These are phyloP conservation scores for Thamnophis elegans DNA, from an alignment of 2,797 vertebrate species.

Conservation along the genomic window DNA sequence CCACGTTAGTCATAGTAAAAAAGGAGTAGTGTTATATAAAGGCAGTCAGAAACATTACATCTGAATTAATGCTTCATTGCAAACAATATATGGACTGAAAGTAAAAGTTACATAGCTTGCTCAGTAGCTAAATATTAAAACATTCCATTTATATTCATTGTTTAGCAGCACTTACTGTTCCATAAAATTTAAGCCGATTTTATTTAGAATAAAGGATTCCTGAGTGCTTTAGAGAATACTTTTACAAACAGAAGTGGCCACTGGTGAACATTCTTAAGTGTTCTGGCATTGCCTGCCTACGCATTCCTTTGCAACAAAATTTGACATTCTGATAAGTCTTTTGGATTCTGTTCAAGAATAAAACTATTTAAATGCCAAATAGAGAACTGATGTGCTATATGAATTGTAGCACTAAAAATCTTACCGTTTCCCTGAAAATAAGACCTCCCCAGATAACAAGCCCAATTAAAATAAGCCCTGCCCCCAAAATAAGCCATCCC, in stretches of 20 bases:
- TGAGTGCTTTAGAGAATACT: neutral
- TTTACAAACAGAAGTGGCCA: neutral
- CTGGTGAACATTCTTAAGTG: neutral
- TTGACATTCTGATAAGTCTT: neutral
- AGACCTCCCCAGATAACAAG: too few species aligned
- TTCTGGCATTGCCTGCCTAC: neutral
- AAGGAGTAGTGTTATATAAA: neutral
- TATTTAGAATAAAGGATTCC: constrained; percentile 1
- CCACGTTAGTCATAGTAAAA: neutral
- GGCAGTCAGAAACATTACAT: neutral
- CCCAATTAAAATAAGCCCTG: too few species aligned
- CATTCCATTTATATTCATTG: neutral
- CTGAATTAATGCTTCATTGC: neutral
- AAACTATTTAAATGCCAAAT: neutral
- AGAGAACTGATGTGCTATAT: neutral
- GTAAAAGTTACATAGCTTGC: neutral
- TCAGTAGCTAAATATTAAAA: neutral
- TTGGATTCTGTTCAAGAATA: neutral
- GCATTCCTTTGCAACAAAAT: constrained; percentile 24
- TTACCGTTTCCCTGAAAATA: too few species aligned
- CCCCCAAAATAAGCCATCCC: too few species aligned
- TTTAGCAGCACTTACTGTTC: neutral
- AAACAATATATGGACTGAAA: neutral
- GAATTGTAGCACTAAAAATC: neutral
- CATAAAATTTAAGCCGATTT: neutral